Base-by-base conservation (phyloP, 1,140 invertebrate species). In the Riptortus pedestris region DNA sequence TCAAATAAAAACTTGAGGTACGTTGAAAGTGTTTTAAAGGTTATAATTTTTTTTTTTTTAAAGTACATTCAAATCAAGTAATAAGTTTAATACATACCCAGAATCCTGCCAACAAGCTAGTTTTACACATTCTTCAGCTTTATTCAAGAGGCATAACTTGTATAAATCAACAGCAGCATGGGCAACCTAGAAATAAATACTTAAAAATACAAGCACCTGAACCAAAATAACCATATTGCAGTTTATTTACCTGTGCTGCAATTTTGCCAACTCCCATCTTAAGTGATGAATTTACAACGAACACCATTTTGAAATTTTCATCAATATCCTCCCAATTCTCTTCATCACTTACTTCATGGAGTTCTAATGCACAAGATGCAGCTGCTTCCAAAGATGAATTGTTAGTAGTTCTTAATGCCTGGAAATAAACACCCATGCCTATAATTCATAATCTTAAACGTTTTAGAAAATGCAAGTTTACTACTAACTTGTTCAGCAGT, bases 121-220 rank as follows among this genome's bases (percentile, higher is more conserved):
- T 66, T 75, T 74, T 66, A 78, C 76, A 68, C 74, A 77, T 65
- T 76, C 73, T 29, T 76, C 71, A 61, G 75, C 71, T 68, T 75
- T 72, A 59, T 77, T 73, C 58, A 76, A 67, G 60, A 79, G 74
- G 31, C 31, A 38, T 26, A 71, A 68, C 63, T 78, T 70, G 70
- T 83, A 81, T 24, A 84, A 68, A 3, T 79, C 80, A 16, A 85
- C 70, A 29, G 79, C 76, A n/a, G 81, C 81, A 73, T 84, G 83
- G 9, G 79, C 83, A 47, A 77, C 74, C 73, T 85, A 82, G 16
- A 82, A 55, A 2, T 20, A 47, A 20, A 2, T 2, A 45, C 2
- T 47, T 58, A 58, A 16, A 58, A 58, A 4, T n/a, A 51, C 18
- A 51, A 51, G 20, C 16, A 22, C 7, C 7, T n/a, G 38, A 9